These are phyloP conservation scores for Alaudala cheleensis DNA, from an alignment of 2,113 vertebrate species.

Conservation along the genomic window DNA sequence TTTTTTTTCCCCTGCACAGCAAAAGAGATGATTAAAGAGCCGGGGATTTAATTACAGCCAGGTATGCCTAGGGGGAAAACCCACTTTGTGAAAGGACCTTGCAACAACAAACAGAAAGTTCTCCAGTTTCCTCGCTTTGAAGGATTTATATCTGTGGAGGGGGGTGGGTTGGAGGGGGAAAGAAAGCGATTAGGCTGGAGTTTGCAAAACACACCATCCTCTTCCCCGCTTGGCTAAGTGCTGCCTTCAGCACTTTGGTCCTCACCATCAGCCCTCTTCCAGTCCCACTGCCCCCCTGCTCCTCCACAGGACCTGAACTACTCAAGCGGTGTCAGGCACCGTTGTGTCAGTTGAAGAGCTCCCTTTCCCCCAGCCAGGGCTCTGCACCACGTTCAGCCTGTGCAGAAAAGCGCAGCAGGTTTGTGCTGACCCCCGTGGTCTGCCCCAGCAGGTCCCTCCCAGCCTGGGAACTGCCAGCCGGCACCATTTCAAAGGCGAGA, in stretches of 20 bases:
- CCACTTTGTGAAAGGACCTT: conserved; percentile 55
- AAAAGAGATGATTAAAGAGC: conserved; percentile 64
- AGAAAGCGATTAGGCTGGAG: conserved; percentile 10
- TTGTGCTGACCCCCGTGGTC: background rate
- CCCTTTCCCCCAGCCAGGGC: background rate
- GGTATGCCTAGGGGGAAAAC: conserved; percentile 56
- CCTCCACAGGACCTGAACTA: background rate
- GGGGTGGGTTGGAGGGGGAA: background rate
- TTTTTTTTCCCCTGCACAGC: background rate
- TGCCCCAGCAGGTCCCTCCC: background rate
- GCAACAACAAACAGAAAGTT: conserved; percentile 68
- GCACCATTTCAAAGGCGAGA: conserved; percentile 25
- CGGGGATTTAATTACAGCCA: conserved; percentile 55
- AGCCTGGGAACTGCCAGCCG: conserved; percentile 8
- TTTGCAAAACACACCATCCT: conserved; percentile 24
- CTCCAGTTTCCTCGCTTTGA: conserved; percentile 61
- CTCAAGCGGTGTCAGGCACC: rapidly evolving
- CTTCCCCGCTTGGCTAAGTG: background rate
- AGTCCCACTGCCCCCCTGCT: background rate
- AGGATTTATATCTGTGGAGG: conserved; percentile 41
- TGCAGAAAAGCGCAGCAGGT: background rate
- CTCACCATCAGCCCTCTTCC: background rate
- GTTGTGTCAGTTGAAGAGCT: background rate
- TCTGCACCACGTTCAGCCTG: background rate
- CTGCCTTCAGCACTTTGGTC: conserved; percentile 44